These are phyloP conservation scores for Drosophila oshimai DNA, from an alignment of 1,140 invertebrate species.

Conservation along the genomic window DNA sequence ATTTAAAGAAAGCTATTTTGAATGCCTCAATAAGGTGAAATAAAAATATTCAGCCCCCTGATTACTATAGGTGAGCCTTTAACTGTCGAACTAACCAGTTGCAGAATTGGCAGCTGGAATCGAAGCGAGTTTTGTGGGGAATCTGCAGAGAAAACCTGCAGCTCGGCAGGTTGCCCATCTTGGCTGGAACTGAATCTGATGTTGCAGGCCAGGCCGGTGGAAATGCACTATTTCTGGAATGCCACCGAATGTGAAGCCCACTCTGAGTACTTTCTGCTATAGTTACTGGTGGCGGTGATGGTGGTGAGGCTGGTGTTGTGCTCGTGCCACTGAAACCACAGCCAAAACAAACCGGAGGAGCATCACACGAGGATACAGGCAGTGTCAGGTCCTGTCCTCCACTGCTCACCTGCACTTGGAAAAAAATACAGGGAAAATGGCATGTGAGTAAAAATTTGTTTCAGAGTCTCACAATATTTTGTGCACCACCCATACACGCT, in stretches of 20 bases:
- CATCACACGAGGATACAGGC: not conserved
- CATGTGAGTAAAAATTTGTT: not conserved
- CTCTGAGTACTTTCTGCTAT: slow-evolving; percentile 9
- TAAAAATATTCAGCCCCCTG: too few relatives aligned
- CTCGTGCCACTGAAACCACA: slow-evolving; percentile 50
- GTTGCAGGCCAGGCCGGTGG: not conserved
- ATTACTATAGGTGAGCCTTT: too few relatives aligned
- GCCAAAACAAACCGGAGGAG: slow-evolving; percentile 58
- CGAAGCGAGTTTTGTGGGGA: not conserved
- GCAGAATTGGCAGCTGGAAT: not conserved
- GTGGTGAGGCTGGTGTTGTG: slow-evolving; percentile 15
- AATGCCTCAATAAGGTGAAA: too few relatives aligned
- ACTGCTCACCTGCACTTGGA: not conserved
- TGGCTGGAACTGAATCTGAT: not conserved
- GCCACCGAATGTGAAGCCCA: not conserved
- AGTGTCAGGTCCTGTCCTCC: not conserved
- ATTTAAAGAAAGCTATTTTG: too few relatives aligned
- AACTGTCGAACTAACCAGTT: too few relatives aligned
- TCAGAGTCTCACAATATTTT: not conserved
- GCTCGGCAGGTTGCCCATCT: not conserved
- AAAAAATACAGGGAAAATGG: not conserved
- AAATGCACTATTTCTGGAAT: slow-evolving; percentile 5
- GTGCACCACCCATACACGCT: too few relatives aligned
- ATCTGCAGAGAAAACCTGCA: not conserved
- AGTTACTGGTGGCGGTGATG: not conserved